Base-by-base conservation (phyloP, 2,888 invertebrate species). In the Epirrhoe alternata region DNA sequence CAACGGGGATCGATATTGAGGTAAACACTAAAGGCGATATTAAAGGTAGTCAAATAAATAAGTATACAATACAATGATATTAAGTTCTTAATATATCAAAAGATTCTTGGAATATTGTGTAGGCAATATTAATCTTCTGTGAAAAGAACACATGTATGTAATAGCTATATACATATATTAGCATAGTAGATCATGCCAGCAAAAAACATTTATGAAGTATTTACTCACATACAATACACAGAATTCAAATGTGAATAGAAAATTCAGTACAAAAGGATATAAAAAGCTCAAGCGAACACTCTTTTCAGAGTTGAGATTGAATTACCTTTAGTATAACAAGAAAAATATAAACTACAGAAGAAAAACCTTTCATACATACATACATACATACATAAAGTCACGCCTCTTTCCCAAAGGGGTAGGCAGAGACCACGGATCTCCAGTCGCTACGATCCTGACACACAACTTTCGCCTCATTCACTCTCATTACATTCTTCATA, bases 231-330 rank as follows among this genome's bases (percentile, higher is more conserved):
- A 42, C 0, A 42, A n/a, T 5, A 42, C 12, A 30, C 24, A 5
- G 45, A 14, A 45, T 14, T 45, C 31, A 45, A 31, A 57, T 47
- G 31, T 57, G 56, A 57, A 57, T 31, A 47, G 45, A 47, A 47
- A 47, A 30, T 30, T 50, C 17, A 58, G 17, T 38, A 58, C 38
- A 63, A 63, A 63, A 57, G 16, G 24, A 49, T 16, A 35, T 33
- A 52, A 57, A 50, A 38, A 51, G 50, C 59, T 59, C 30, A 50
- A 38, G 50, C 8, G 24, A 58, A 59, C 50, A 59, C 30, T 59
- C 17, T 38, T 49, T 50, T 58, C 50, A 33, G n/a, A 51, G n/a
- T 35, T 42, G 14, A 6, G 38, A 59, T 59, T 38, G 38, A 31
- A 24, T 24, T 59, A 17, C 24, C 10, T 10, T n/a, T n/a, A n/a